Base-by-base conservation (phyloP, 92 coral and sea anemone species). In the Porites cylindrica region DNA sequence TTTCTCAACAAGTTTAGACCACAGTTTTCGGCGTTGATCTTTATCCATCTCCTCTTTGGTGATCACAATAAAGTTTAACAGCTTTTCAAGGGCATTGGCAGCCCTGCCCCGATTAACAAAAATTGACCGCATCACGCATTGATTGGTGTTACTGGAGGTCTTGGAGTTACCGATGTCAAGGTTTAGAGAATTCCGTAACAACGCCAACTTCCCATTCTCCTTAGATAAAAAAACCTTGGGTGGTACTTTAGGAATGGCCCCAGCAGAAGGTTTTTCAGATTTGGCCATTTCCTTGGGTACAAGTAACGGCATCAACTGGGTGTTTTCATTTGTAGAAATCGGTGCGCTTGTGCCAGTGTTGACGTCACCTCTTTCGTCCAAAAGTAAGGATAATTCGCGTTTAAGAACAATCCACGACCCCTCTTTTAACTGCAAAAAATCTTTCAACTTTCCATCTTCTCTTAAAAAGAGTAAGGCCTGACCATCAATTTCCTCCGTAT, bases 381-480 rank as follows among this genome's bases (percentile, higher is more conserved):
- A 59, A 10, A 16, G 67, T 4, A 81, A 53, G 10, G 6, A 58
- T 51, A 81, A 54, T 62, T 81, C 85, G 12, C 69, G 74, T 59
- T 81, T 68, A 54, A 81, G 85, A 67, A 81, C 68, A 24, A 85
- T 76, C 76, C 81, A 81, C 4, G 92, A 21, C 1, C 92, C 92
- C 14, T n/a, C 58, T 52, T 83, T 89, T 1, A 89, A 43, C 0
- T 52, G 0, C 63, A 89, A 26, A 23, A 8, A 51, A 0, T 24
- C 47, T 8, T 23, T 78, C n/a, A 89, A 70, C 0, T 77, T 18
- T 17, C 65, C 69, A 77, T 11, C 3, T 11, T 32, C 26, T 9
- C 81, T 47, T 8, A 77, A 61, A 12, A 51, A 89, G 23, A n/a
- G n/a, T n/a, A n/a, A 53, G 64, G 92, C 88, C 10, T 19, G 60